These are phyloP conservation scores for Heliconius hewitsoni DNA, from an alignment of 1,140 invertebrate genomes.

Conservation along the genomic window DNA sequence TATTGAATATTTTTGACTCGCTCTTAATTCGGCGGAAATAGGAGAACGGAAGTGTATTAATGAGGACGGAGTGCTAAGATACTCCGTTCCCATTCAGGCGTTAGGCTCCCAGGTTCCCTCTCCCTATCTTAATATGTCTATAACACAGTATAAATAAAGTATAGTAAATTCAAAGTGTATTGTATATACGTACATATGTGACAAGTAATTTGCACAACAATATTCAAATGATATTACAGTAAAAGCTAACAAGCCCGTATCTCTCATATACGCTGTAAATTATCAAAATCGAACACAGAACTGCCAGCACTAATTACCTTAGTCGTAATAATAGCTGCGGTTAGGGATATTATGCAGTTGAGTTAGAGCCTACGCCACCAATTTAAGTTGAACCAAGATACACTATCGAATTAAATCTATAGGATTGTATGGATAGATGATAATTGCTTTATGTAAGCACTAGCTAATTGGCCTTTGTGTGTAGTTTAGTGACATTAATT, in stretches of 20 bases:
- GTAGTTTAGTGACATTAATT: too few species aligned
- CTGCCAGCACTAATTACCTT: slow-evolving; percentile 23
- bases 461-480: background rate
- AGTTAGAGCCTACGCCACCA: slow-evolving; percentile 22
- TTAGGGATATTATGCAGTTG: slow-evolving; percentile 20
- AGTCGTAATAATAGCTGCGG: slow-evolving; percentile 29
- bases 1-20: too few species aligned
- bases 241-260: background rate
- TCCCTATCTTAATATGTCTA: too few species aligned
- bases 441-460: background rate
- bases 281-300: slow-evolving; percentile 19
- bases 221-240: background rate
- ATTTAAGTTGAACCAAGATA: background rate
- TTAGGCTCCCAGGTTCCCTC: too few species aligned
- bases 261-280: slow-evolving; percentile 12
- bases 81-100: too few species aligned
- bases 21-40: too few species aligned
- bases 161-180: background rate
- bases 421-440: background rate
- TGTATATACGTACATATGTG: background rate
- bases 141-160: too few species aligned
- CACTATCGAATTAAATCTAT: background rate
- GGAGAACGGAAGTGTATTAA: too few species aligned
- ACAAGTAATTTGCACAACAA: background rate
- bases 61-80: too few species aligned